Evolutionary conservation across 2,113 vertebrate species (phyloP).

Genomic region (Amphilophus citrinellus): DNA sequence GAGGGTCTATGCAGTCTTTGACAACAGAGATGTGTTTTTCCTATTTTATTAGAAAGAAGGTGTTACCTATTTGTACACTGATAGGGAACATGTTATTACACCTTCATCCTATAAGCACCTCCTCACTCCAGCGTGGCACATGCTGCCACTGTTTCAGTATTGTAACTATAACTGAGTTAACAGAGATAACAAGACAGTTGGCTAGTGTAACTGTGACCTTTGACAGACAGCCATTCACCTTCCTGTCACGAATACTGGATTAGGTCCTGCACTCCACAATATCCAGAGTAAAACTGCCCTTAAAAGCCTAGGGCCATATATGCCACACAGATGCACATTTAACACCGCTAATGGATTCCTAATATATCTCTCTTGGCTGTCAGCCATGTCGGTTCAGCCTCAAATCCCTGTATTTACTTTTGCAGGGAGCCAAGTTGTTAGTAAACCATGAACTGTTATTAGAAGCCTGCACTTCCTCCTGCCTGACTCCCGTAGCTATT

Average conservation of each 20-base stretch:
- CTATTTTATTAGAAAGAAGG: conserved; percentile 32
- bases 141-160: conserved; percentile 18
- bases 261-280: not conserved
- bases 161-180: conserved; percentile 28
- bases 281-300: conserved; percentile 35
- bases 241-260: conserved; percentile 16
- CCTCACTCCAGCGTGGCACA: conserved; percentile 11
- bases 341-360: conserved; percentile 70
- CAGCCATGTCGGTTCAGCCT: conserved; percentile 43
- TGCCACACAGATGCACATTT: conserved; percentile 68
- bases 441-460: conserved; percentile 72
- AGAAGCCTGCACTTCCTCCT: conserved; percentile 69
- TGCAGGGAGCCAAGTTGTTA: conserved; percentile 63
- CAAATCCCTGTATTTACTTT: conserved; percentile 72
- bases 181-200: conserved; percentile 41
- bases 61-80: conserved; percentile 36
- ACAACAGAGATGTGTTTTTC: not conserved
- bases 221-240: conserved; percentile 45
- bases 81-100: conserved; percentile 26
- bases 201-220: conserved; percentile 31
- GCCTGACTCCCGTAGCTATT: conserved; percentile 67
- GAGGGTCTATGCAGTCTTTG: not conserved
- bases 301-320: conserved; percentile 38
- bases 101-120: conserved; percentile 1
- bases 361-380: conserved; percentile 66